A percentile compares a stretch with the other conserved stretches of the same genome.
These are phyloP conservation scores for Neomorphus geoffroyi DNA, from an alignment of 2,797 vertebrate species.

Conservation along the genomic window DNA sequence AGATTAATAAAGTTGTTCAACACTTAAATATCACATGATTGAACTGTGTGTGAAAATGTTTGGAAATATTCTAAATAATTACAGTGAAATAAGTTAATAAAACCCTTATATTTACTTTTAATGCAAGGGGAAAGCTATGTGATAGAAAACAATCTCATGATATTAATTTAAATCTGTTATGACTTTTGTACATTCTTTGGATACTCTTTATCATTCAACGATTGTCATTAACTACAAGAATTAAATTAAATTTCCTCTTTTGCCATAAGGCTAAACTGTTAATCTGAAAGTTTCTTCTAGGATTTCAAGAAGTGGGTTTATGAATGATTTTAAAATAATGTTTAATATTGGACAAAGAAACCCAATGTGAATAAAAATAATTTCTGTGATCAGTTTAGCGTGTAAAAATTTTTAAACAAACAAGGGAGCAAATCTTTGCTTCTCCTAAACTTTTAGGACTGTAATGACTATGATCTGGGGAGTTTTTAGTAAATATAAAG, in stretches of 20 bases:
- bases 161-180: background rate
- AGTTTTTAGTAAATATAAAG: background rate
- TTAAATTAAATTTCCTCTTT: slow-evolving; percentile 33
- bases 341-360: background rate
- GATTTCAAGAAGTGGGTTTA: background rate
- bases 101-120: background rate
- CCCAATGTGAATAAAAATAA: background rate
- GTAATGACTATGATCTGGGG: background rate
- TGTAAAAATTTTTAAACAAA: background rate
- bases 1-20: background rate
- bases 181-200: background rate
- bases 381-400: background rate
- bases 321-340: background rate
- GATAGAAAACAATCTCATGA: background rate
- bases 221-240: background rate
- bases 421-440: background rate
- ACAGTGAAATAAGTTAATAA: background rate
- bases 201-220: background rate
- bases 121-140: background rate
- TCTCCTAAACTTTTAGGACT: background rate
- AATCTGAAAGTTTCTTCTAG: slow-evolving; percentile 33
- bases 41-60: background rate
- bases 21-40: background rate
- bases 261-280: background rate
- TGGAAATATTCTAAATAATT: background rate